Base-by-base conservation (phyloP, 2,113 vertebrate species). In the Cinclus mexicanus region DNA sequence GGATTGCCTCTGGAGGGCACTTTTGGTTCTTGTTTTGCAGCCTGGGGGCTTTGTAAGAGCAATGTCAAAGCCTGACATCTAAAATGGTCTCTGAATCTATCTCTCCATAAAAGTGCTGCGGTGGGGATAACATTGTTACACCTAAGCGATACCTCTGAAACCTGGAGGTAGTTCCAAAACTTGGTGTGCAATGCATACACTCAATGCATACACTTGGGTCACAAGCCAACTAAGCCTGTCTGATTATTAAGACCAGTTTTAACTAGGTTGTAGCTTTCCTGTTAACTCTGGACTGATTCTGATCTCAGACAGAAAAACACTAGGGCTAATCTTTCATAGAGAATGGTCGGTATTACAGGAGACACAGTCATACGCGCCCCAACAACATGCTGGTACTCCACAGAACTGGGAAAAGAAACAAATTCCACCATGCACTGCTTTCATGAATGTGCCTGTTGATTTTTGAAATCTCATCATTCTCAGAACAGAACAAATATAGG, bases 381-480 rank as follows among this genome's bases (percentile, higher is more conserved):
- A 26, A 50, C 86, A 93, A 92, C 56, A 10, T 57, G 68, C 53
- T 91, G 87, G 75, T 82, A 68, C 64, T 81, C 63, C 6, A 9
- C 50, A 65, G 50, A 86, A 92, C n/a, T 35, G 57, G 55, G 63
- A 91, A 92, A 67, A 56, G 71, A 92, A 96, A 95, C 60, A 92
- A 93, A 88, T 65, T 39, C 87, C 90, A 95, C 53, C 71, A 91
- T 16, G 75, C 3, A 23, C 67, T 84, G 65, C 49, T 91, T 91
- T 88, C 63, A 78, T 75, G 64, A 96, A 95, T 24, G 72, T 1
- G 35, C 35, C 49, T 82, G 44, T 61, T 89, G 68, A 78, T 60
- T 93, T 94, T 24, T 76, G 76, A 83, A 83, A 96, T 68, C 29
- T 83, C 47, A 78, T 67, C 37, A 23, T 74, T 96, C 93, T 83